These are phyloP conservation scores for Cerceris ruficornis DNA, from an alignment of 2,888 invertebrate species.

Conservation along the genomic window DNA sequence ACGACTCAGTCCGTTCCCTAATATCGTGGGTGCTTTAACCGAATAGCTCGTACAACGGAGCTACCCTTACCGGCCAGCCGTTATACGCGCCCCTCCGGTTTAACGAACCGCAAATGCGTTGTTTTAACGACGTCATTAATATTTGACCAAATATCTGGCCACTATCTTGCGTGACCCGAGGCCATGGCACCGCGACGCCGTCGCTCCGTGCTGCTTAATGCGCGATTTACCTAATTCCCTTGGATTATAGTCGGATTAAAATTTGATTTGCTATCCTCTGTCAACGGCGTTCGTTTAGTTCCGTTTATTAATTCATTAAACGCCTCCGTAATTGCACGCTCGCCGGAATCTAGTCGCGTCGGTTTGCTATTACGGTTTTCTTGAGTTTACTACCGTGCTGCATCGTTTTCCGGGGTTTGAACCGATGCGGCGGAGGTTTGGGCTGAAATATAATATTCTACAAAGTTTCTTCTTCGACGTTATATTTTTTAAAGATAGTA, in stretches of 20 bases:
- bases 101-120: slow-evolving; percentile 82
- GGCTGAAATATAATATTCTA: too few relatives aligned
- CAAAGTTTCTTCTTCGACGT: too few relatives aligned
- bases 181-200: slow-evolving; percentile 50
- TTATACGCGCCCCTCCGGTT: slow-evolving; percentile 75
- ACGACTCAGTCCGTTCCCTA: slow-evolving; percentile 13
- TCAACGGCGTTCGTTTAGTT: background rate
- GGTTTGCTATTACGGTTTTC: too few relatives aligned
- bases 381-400: too few relatives aligned
- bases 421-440: too few relatives aligned
- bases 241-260: slow-evolving; percentile 27
- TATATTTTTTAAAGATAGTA: too few relatives aligned
- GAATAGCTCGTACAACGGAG: slow-evolving; percentile 68
- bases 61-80: slow-evolving; percentile 69
- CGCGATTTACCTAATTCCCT: slow-evolving; percentile 63
- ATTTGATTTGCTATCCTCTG: background rate
- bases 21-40: slow-evolving; percentile 61
- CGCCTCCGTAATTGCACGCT: too few relatives aligned
- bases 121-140: slow-evolving; percentile 82
- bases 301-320: too few relatives aligned
- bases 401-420: too few relatives aligned
- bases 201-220: slow-evolving; percentile 41
- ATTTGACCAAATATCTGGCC: slow-evolving; percentile 80
- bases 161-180: slow-evolving; percentile 65
- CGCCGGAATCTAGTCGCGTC: too few relatives aligned